These are phyloP conservation scores for Mus caroli DNA, from an alignment of 2,797 vertebrate genomes.

Conservation along the genomic window DNA sequence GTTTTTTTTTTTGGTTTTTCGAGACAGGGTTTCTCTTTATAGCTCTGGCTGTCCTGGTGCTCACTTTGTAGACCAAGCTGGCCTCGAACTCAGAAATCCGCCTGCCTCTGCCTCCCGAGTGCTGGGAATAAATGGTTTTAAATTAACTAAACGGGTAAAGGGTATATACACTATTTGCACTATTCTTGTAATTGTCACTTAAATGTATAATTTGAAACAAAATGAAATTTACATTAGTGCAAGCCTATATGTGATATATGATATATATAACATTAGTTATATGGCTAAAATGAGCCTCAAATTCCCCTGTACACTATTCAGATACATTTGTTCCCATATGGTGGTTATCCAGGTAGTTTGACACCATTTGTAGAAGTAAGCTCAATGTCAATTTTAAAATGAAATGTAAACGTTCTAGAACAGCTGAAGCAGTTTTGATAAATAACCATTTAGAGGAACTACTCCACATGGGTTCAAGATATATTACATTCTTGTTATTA, in stretches of 20 bases:
- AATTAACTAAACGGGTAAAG: not conserved
- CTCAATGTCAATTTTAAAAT: conserved; percentile 16
- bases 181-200: not conserved
- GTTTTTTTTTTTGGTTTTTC: no score
- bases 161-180: not conserved
- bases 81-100: no score
- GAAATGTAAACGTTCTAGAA: conserved; percentile 13
- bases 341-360: not conserved
- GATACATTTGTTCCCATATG: not conserved
- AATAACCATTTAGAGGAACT: not conserved
- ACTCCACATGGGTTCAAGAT: not conserved
- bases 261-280: not conserved
- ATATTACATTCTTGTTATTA: not conserved
- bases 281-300: not conserved
- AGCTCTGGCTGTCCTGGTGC: no score
- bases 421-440: conserved; percentile 1
- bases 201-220: not conserved
- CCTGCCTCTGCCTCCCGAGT: no score
- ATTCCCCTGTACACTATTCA: not conserved
- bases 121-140: not conserved
- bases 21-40: no score
- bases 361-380: not conserved
- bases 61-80: no score
- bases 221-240: not conserved
- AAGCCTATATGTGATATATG: not conserved